Evolutionary conservation across 2,113 vertebrate species (phyloP).

Genomic region (Neomonachus schauinslandi): DNA sequence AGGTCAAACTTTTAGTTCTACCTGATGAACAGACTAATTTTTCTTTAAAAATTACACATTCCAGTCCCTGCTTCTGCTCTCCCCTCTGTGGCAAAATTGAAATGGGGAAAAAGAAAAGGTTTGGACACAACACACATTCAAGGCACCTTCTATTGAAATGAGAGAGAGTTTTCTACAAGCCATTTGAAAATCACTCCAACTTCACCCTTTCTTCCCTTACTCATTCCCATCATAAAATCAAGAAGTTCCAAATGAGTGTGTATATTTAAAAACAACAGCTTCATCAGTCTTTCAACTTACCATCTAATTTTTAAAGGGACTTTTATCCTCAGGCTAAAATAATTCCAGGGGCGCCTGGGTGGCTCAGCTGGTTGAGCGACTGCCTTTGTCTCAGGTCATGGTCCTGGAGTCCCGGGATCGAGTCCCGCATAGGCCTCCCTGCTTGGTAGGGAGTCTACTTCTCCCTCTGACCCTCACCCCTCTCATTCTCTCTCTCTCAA

Average conservation of each 20-base stretch:
- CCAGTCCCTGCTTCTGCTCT: neutral
- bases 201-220: neutral
- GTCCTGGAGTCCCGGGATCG: no score
- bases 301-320: slow-evolving; percentile 33
- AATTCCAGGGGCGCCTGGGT: neutral
- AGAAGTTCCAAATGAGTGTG: neutral
- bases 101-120: neutral
- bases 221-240: neutral
- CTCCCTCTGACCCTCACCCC: no score
- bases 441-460: no score
- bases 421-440: no score
- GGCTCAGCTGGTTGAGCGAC: no score
- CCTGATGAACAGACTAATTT: neutral
- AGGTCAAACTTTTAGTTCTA: neutral
- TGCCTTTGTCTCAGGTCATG: no score
- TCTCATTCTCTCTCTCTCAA: no score
- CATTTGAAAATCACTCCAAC: neutral
- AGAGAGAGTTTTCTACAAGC: slow-evolving; percentile 26
- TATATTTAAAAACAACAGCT: neutral
- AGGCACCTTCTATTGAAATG: neutral
- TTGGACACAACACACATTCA: neutral
- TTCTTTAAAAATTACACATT: neutral
- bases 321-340: slow-evolving; percentile 49
- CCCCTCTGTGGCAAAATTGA: neutral
- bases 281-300: slow-evolving; percentile 10